phyloP scores from a whole-genome alignment of 2,113 vertebrate genomes.

The Platichthys stellatus region DNA sequence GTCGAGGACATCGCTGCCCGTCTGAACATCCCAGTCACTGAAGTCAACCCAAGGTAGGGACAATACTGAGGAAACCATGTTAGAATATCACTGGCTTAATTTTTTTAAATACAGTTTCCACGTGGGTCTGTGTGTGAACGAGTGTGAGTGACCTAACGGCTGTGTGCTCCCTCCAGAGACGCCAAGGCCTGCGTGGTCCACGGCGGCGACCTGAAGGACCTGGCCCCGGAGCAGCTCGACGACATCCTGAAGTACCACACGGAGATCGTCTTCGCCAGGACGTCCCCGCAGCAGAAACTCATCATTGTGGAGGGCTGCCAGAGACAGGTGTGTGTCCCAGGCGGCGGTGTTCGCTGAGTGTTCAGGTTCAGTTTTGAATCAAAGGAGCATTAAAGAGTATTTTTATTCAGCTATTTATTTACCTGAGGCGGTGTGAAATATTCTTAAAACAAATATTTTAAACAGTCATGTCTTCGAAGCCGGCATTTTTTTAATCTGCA shows the following conservation, averaged over 20 bases:
- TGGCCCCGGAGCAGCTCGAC: slow-evolving; percentile 87
- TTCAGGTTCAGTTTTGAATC: slow-evolving; percentile 1
- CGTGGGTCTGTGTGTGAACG: neutral
- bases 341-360: slow-evolving; percentile 11
- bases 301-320: slow-evolving; percentile 97
- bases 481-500: too few relatives aligned
- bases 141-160: neutral
- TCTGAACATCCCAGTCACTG: slow-evolving; percentile 92
- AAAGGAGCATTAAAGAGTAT: too few relatives aligned
- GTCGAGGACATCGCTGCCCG: slow-evolving; percentile 94
- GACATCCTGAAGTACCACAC: slow-evolving; percentile 93
- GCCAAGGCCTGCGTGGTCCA: slow-evolving; percentile 95
- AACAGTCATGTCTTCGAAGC: too few relatives aligned
- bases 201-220: slow-evolving; percentile 92
- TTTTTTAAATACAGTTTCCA: too few relatives aligned
- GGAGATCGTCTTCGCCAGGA: slow-evolving; percentile 93
- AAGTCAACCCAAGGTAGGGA: slow-evolving; percentile 92
- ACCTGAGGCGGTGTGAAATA: too few relatives aligned
- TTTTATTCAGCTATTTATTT: neutral
- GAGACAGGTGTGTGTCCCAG: slow-evolving; percentile 84
- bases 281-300: slow-evolving; percentile 94
- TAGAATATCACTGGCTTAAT: neutral
- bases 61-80: neutral
- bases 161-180: slow-evolving; percentile 79
- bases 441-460: too few relatives aligned